These are phyloP conservation scores for Eueides isabella DNA, from an alignment of 1,140 invertebrate genomes.

Conservation along the genomic window DNA sequence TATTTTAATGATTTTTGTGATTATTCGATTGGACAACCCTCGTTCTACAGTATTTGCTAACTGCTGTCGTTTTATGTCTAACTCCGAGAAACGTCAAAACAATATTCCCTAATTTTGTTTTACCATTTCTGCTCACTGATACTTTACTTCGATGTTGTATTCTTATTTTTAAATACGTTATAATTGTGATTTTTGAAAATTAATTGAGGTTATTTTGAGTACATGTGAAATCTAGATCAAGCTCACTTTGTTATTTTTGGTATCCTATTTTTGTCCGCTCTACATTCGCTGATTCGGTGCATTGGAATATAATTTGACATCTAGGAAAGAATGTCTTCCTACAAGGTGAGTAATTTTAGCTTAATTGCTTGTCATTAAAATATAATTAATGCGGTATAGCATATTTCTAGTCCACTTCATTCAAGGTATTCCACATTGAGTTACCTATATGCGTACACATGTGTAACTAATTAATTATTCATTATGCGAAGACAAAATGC, in stretches of 20 bases:
- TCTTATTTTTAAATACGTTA: conserved; percentile 18
- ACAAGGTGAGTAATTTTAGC: conserved; percentile 57
- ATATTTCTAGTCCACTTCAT: conserved; percentile 27
- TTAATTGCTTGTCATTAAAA: conserved; percentile 34
- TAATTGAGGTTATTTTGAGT: conserved; percentile 17
- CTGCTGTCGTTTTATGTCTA: conserved; percentile 38
- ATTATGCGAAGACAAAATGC: conserved; percentile 13
- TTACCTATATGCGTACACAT: conserved; percentile 16
- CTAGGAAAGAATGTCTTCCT: conserved; percentile 70
- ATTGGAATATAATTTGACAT: conserved; percentile 73
- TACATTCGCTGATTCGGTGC: conserved; percentile 63
- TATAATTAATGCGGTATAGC: conserved; percentile 23
- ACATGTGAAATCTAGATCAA: conserved; percentile 36
- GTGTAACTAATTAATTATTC: conserved; percentile 26
- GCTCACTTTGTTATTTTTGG: conserved; percentile 67
- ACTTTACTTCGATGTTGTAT: conserved; percentile 6
- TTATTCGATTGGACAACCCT: conserved; percentile 7
- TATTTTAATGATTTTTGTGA: not conserved
- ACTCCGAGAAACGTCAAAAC: conserved; percentile 68
- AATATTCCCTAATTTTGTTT: conserved; percentile 66
- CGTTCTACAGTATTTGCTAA: conserved; percentile 8
- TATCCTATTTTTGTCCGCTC: conserved; percentile 80
- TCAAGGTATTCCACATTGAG: conserved; percentile 12
- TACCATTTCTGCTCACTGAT: conserved; percentile 32
- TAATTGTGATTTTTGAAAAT: conserved; percentile 8